Evolutionary conservation across 2,113 vertebrate species (phyloP).

Genomic region (Aptenodytes patagonicus): DNA sequence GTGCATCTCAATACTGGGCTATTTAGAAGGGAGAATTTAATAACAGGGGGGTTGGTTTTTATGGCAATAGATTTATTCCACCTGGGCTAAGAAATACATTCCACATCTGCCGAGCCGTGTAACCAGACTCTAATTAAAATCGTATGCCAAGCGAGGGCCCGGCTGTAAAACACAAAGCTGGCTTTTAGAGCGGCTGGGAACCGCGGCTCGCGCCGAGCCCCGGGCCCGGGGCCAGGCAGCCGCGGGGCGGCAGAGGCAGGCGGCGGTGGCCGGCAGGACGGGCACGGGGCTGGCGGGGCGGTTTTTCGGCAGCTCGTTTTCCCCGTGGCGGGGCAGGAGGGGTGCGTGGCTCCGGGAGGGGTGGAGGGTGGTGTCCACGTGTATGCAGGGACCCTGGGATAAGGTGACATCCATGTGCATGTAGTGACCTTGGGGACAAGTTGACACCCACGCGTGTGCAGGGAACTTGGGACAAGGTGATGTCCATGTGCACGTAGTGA

Average conservation of each 20-base stretch:
- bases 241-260: neutral
- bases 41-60: slow-evolving; percentile 75
- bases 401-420: neutral
- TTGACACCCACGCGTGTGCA: neutral
- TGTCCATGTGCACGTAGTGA: rapidly evolving
- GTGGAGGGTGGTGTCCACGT: neutral
- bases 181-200: slow-evolving; percentile 70
- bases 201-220: neutral
- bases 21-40: slow-evolving; percentile 65
- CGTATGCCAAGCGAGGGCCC: slow-evolving; percentile 69
- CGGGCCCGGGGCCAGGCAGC: neutral
- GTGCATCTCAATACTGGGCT: slow-evolving; percentile 23
- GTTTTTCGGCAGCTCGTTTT: neutral
- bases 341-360: neutral
- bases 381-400: neutral
- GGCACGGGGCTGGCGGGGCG: neutral
- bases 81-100: slow-evolving; percentile 77
- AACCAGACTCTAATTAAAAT: slow-evolving; percentile 83
- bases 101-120: slow-evolving; percentile 77
- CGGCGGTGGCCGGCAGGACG: neutral
- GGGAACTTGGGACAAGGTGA: neutral
- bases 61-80: slow-evolving; percentile 78
- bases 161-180: slow-evolving; percentile 72
- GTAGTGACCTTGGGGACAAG: neutral
- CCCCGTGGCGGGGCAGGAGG: neutral